A percentile compares a stretch with the other conserved stretches of the same genome.
Conservation (phyloP, 2,113 vertebrate species). For the Synchiropus splendidus region DNA sequence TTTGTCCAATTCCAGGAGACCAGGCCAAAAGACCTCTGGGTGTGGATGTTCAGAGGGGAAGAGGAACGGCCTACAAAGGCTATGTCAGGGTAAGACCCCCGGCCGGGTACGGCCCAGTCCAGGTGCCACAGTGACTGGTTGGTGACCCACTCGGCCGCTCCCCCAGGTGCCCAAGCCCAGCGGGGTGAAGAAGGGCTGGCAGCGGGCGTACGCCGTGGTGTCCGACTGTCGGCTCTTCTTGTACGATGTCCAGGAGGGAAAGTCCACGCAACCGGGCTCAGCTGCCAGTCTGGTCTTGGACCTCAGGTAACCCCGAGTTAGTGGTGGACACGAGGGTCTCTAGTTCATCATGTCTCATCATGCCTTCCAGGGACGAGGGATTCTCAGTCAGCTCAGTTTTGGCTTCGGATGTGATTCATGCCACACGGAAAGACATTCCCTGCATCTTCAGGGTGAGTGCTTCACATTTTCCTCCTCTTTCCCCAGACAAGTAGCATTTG, state of each 20-base stretch:
- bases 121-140: too few relatives aligned
- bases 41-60: constrained; percentile 91
- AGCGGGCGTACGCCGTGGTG: constrained; percentile 87
- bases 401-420: constrained; percentile 91
- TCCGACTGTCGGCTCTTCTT: constrained; percentile 95
- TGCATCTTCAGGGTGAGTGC: constrained; percentile 91
- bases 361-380: constrained; percentile 79
- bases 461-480: neutral
- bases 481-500: too few relatives aligned
- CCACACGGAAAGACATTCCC: constrained; percentile 88
- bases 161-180: constrained; percentile 90
- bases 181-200: constrained; percentile 96
- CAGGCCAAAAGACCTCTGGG: constrained; percentile 92
- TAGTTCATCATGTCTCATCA: neutral
- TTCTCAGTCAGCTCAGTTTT: constrained; percentile 93
- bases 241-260: constrained; percentile 90
- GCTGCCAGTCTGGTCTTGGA: constrained; percentile 87
- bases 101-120: too few relatives aligned
- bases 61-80: constrained; percentile 94
- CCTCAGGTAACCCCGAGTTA: constrained; percentile 77
- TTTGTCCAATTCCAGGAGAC: constrained; percentile 92
- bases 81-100: constrained; percentile 78
- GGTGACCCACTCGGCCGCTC: neutral
- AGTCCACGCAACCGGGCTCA: constrained; percentile 85
- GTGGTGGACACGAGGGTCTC: neutral